Base-by-base conservation (phyloP, 1,140 invertebrate genomes). In the Achroia grisella region DNA sequence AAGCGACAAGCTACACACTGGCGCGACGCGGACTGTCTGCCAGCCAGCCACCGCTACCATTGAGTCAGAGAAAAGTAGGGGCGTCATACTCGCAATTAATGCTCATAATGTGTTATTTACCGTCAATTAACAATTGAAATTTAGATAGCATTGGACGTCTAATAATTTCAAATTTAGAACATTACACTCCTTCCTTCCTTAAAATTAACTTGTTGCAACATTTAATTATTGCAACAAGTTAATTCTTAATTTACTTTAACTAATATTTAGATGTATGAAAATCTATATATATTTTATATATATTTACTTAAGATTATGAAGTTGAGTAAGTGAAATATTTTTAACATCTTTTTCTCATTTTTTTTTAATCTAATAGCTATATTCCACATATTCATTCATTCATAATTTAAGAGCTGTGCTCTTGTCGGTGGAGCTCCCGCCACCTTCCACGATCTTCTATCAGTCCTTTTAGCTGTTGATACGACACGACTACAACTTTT, bases 11-110 rank as follows among this genome's bases (percentile, higher is more conserved):
- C 54, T 59, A 62, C 73, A 71, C 67, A 80, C 78, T 82, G 78
- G 58, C 69, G 64, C 60, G 62, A 47, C 5, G 35, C 10, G 30
- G 30, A 31, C 30, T 31, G 54, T 62, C 52, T 52, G 59, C 48
- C 58, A 27, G 40, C 17, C 17, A 23, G 17, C 17, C 17, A 23
- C 17, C 6, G 17, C 39, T 39, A 39, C 55, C 70, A 67, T 67
- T 67, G 54, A 69, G 43, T 60, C 71, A 62, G 65, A 69, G 71
- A 68, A 75, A 67, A 66, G 60, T 71, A 82, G 78, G 78, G 78
- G 68, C 70, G 70, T 69, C 73, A 52, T 49, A 67, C 56, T 55
- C 48, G 46, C 56, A 49, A 54, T 58, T 46, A 60, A 49, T 48
- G 17, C 17, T 23, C 17, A 23, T 23, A 23, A 48, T 43, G 55